Conservation (phyloP, 2,113 vertebrate species). For the Cavia aperea region DNA sequence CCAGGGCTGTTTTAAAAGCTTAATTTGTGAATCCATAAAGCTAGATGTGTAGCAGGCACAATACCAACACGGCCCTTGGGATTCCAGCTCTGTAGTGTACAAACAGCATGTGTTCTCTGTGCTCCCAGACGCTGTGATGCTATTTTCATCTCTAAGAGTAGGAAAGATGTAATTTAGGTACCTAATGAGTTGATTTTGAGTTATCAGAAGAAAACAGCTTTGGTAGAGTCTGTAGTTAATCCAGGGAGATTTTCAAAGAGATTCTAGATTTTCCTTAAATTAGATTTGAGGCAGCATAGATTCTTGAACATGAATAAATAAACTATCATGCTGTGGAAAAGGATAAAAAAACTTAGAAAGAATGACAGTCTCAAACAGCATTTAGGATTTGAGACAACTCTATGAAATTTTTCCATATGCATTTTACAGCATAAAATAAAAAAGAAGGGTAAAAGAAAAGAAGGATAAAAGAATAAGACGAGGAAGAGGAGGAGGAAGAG, state of each 20-base stretch:
- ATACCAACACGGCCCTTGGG: background rate
- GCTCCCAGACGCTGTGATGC: background rate
- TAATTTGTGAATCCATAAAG: background rate
- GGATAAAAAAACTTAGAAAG: too few relatives aligned
- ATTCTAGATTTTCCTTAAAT: background rate
- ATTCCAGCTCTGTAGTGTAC: background rate
- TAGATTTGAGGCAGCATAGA: background rate
- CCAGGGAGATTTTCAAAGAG: background rate
- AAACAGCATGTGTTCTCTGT: accelerated
- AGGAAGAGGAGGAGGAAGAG: background rate
- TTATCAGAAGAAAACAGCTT: background rate
- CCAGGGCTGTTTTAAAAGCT: background rate
- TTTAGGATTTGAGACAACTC: background rate
- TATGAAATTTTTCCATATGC: background rate
- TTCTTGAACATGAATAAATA: background rate
- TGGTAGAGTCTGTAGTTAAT: background rate
- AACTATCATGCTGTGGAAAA: background rate
- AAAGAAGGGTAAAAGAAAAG: background rate
- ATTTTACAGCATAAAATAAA: background rate
- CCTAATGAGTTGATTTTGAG: background rate
- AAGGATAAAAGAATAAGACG: background rate
- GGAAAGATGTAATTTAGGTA: background rate
- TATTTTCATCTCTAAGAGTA: background rate
- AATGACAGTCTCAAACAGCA: accelerated
- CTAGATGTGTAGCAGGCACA: background rate